phyloP scores from a whole-genome alignment of 2,113 vertebrate genomes.

The Cinclus mexicanus region DNA sequence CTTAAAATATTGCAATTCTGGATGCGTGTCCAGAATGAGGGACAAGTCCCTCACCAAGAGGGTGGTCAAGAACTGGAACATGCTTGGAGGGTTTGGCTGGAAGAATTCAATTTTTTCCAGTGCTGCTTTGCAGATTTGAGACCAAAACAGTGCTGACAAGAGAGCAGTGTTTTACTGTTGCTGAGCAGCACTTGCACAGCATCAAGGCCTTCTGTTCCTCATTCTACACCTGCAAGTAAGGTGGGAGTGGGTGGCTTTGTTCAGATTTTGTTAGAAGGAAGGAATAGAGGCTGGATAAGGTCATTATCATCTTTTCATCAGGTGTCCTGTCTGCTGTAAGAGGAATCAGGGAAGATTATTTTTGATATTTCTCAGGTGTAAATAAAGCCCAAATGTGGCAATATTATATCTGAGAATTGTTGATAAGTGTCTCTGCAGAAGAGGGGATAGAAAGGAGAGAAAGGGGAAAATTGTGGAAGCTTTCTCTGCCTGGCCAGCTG shows the following conservation, averaged over 20 bases:
- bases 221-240: background rate
- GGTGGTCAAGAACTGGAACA: background rate
- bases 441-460: background rate
- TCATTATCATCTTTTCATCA: background rate
- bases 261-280: background rate
- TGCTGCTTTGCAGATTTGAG: background rate
- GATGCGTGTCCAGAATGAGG: background rate
- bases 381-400: accelerated
- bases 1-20: background rate
- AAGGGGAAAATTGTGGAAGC: accelerated
- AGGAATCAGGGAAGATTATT: background rate
- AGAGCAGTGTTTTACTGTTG: background rate
- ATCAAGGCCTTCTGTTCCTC: background rate
- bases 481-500: background rate
- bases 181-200: background rate
- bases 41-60: background rate
- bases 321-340: background rate
- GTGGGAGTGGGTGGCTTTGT: background rate
- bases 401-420: too few relatives aligned
- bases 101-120: background rate
- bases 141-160: background rate
- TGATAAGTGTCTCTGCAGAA: background rate
- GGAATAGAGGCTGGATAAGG: background rate
- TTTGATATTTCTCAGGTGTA: accelerated
- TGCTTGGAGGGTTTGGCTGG: background rate